Base-by-base conservation (phyloP, 2,888 invertebrate genomes). In the Nemoura dubitans region DNA sequence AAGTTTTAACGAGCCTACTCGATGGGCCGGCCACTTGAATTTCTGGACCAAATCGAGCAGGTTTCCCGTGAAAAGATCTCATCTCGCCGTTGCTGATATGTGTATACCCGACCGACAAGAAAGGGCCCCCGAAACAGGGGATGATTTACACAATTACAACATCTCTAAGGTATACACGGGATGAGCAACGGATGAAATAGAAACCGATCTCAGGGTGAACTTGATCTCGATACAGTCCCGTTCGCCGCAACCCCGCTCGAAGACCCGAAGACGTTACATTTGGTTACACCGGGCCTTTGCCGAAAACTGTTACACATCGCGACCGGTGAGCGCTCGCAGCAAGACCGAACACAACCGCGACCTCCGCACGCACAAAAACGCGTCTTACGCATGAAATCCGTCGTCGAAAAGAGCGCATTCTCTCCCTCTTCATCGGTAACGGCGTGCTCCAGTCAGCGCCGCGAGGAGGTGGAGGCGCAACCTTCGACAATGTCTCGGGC, bases 221-320 rank as follows among this genome's bases (percentile, higher is more conserved):
- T 59, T 21, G 59, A 59, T 59, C 59, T 59, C 59, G 59, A 59
- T 59, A 59, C 59, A 14, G 59, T 59, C 21, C 16, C 59, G 21
- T 59, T n/a, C 59, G 21, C 59, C 1, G 59, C 59, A 21, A 59
- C 59, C 59, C 59, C 59, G 14, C 59, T 7, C 3, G 36, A 36
- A 10, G 59, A 59, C 21, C 10, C 59, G 36, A 59, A 59, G 59
- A 59, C 59, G 59, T 59, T 59, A 21, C 59, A 59, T 2, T 21
- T n/a, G n/a, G n/a, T n/a, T n/a, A n/a, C n/a, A n/a, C n/a, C n/a
- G 5, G 36, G 36, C 36, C n/a, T n/a, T 10, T 21, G 21, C 59
- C 59, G 59, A 59, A 59, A 59, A 59, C 59, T 59, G 59, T 59
- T 59, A 59, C 59, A 59, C 59, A 59, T 59, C 59, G n/a, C n/a